A percentile compares a stretch with the other conserved stretches of the same genome.
Conservation (phyloP, 1,140 invertebrate species). For the Holotrichia oblita region DNA sequence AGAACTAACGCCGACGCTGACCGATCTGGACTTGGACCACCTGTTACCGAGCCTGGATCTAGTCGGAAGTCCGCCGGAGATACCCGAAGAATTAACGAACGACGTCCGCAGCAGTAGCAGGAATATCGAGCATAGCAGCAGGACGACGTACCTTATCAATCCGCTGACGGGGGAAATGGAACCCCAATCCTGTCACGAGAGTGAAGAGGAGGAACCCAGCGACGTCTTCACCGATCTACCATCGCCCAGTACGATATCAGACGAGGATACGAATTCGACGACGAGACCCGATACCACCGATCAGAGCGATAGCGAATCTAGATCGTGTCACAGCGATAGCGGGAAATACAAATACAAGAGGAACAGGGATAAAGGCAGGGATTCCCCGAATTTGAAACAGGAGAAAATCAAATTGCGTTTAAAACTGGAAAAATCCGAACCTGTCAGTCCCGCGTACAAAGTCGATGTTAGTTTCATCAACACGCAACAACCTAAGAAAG, state of each 20-base stretch:
- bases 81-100: slow-evolving; percentile 54
- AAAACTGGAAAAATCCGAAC: slow-evolving; percentile 84
- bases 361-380: slow-evolving; percentile 51
- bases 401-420: slow-evolving; percentile 86
- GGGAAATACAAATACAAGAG: slow-evolving; percentile 62
- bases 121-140: background rate
- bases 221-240: slow-evolving; percentile 58
- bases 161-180: slow-evolving; percentile 87
- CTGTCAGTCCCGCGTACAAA: slow-evolving; percentile 79
- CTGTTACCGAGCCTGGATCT: slow-evolving; percentile 67
- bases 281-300: slow-evolving; percentile 61
- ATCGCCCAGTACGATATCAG: slow-evolving; percentile 53
- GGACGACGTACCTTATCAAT: slow-evolving; percentile 74
- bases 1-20: slow-evolving; percentile 60
- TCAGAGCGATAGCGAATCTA: slow-evolving; percentile 72
- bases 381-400: slow-evolving; percentile 59
- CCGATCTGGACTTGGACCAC: slow-evolving; percentile 69
- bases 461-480: slow-evolving; percentile 80
- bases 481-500: slow-evolving; percentile 63
- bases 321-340: slow-evolving; percentile 66
- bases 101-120: slow-evolving; percentile 23
- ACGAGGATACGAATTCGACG: slow-evolving; percentile 59
- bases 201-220: slow-evolving; percentile 58
- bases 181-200: slow-evolving; percentile 69
- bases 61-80: slow-evolving; percentile 53